A percentile compares a stretch with the other conserved stretches of the same genome.
phyloP scores from a whole-genome alignment of 2,113 vertebrate genomes.

The Protobothrops mucrosquamatus region DNA sequence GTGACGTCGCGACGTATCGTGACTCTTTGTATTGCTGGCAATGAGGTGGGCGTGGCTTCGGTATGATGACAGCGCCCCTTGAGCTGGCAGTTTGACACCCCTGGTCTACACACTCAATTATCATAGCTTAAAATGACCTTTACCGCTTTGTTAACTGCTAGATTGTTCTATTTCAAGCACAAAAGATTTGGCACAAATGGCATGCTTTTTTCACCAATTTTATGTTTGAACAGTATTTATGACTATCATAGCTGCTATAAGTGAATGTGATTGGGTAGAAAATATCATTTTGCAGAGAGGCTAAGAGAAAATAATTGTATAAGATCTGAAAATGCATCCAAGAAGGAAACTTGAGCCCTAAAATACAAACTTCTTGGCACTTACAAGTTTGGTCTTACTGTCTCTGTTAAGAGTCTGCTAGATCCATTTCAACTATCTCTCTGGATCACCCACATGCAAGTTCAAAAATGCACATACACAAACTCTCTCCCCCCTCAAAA shows the following conservation, averaged over 20 bases:
- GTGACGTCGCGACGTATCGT: too few relatives aligned
- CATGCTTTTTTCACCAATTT: background rate
- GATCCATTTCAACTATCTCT: background rate
- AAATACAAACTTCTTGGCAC: background rate
- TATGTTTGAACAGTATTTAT: background rate
- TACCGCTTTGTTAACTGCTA: background rate
- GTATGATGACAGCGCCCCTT: too few relatives aligned
- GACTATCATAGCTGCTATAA: background rate
- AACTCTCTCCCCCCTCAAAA: background rate
- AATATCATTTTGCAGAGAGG: background rate
- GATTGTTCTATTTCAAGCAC: background rate
- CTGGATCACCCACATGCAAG: background rate
- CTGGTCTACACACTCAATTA: background rate
- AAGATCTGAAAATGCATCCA: background rate
- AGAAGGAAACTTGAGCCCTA: background rate
- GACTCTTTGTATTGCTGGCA: too few relatives aligned
- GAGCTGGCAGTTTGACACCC: too few relatives aligned
- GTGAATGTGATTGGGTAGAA: background rate
- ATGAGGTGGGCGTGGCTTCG: too few relatives aligned
- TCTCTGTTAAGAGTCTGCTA: background rate
- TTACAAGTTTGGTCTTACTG: background rate
- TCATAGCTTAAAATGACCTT: background rate
- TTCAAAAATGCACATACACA: background rate
- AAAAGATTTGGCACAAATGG: background rate
- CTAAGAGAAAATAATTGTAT: background rate